Evolutionary conservation across 2,113 vertebrate genomes (phyloP).

Genomic region (Sterna hirundo): DNA sequence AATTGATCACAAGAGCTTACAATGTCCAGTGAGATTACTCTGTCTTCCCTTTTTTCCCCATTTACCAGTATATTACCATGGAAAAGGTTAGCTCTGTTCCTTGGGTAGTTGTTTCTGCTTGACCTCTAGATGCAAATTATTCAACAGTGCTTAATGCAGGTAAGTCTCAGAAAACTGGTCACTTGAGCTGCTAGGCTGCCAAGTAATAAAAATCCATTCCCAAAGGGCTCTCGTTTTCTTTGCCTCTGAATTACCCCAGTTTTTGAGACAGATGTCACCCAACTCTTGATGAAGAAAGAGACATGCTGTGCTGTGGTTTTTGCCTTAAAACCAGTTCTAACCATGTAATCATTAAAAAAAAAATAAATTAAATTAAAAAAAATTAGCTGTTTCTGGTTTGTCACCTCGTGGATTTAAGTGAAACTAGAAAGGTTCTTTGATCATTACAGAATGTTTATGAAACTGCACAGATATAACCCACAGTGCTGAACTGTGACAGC

Average conservation of each 20-base stretch:
- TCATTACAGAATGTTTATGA: neutral
- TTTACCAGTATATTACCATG: neutral
- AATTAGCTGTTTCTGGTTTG: neutral
- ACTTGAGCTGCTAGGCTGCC: neutral
- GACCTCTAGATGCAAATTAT: neutral
- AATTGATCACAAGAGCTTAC: neutral
- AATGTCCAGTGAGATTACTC: neutral
- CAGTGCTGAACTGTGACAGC: neutral
- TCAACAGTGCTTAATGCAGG: neutral
- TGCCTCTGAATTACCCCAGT: neutral
- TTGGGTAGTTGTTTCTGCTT: neutral
- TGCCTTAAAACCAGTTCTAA: neutral
- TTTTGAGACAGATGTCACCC: neutral
- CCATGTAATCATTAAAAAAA: neutral
- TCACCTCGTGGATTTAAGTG: neutral
- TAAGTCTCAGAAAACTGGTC: neutral
- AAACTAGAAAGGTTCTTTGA: neutral
- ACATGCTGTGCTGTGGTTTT: neutral
- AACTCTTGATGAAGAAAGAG: neutral
- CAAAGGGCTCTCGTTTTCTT: neutral
- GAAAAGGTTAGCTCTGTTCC: neutral
- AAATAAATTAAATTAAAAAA: neutral
- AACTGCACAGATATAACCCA: neutral
- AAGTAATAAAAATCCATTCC: neutral
- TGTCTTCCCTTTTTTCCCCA: neutral